phyloP scores from a whole-genome alignment of 2,797 vertebrate species.

The Sarcoramphus papa region DNA sequence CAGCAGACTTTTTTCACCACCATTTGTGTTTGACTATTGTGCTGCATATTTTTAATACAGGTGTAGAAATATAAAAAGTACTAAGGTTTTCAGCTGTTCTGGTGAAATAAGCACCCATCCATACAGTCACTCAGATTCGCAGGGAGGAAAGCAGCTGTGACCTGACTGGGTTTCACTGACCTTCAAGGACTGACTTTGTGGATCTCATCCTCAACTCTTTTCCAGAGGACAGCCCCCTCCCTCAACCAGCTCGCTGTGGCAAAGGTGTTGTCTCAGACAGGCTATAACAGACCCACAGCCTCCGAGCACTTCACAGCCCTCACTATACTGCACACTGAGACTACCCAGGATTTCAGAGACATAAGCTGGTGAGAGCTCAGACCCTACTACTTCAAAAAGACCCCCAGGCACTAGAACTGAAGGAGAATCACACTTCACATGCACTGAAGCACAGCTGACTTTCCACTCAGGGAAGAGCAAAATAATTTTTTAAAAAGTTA shows the following conservation, averaged over 20 bases:
- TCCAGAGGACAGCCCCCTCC: background rate
- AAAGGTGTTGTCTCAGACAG: background rate
- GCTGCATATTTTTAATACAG: background rate
- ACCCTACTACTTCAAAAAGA: conserved; percentile 50
- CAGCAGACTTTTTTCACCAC: background rate
- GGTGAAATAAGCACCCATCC: background rate
- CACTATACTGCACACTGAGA: background rate
- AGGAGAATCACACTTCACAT: conserved; percentile 28
- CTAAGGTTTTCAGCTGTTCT: background rate
- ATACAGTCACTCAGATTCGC: background rate
- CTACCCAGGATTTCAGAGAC: background rate
- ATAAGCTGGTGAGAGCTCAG: conserved; percentile 10
- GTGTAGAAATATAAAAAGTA: background rate
- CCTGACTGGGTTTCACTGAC: background rate
- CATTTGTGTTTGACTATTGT: background rate
- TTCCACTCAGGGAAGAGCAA: conserved; percentile 9
- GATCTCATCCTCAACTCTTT: background rate
- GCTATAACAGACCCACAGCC: background rate
- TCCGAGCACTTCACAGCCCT: background rate
- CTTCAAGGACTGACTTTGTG: background rate
- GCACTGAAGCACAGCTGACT: conserved; percentile 24
- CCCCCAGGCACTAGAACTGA: conserved; percentile 25
- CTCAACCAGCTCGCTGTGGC: background rate
- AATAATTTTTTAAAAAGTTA: conserved; percentile 47
- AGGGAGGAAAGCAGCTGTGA: background rate